Base-by-base conservation (phyloP, 2,888 invertebrate species). In the Zhuqinia jingwanae region DNA sequence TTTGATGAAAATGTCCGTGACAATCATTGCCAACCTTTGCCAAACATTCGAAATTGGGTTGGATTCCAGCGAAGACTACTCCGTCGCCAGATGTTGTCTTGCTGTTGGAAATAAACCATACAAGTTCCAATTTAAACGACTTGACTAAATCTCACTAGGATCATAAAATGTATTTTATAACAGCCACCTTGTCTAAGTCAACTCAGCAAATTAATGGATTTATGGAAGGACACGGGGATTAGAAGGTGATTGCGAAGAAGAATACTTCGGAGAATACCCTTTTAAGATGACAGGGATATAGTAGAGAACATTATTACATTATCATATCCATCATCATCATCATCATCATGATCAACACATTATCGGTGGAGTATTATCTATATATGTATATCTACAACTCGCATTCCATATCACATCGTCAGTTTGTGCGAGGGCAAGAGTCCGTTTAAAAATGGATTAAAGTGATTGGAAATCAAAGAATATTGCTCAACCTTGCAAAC, bases 1-100 rank as follows among this genome's bases (percentile, higher is more conserved):
- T 75, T 94, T 97, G 0, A 95, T 95, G n/a, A 95, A 95, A 2
- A 96, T 96, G 93, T 94, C 95, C n/a, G 89, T 90, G 56, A 85
- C 87, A 10, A 78, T 88, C 20, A 53, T 91, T 60, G 95, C 96
- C 0, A 95, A 95, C 50, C 93, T 97, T 0, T 92, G 96, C 84
- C 95, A 95, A 90, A 93, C 94, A 85, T 97, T 95, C 92, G 94
- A 96, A 89, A 92, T 97, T 0, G 80, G 92, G 17, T 93, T 94
- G 3, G 94, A 93, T 8, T 94, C 94, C 0, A 94, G 93, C 0
- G 93, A 93, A 88, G 91, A 91, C 77, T 94, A 94, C 91, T 92
- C 92, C 85, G 93, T 89, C 20, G 93, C 94, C 0, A 92, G 94
- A 58, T 94, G 95, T 6, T 93, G 93, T 75, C 92, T 95, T 60